Conservation (phyloP, 2,888 invertebrate species). For the Odiellus spinosus region DNA sequence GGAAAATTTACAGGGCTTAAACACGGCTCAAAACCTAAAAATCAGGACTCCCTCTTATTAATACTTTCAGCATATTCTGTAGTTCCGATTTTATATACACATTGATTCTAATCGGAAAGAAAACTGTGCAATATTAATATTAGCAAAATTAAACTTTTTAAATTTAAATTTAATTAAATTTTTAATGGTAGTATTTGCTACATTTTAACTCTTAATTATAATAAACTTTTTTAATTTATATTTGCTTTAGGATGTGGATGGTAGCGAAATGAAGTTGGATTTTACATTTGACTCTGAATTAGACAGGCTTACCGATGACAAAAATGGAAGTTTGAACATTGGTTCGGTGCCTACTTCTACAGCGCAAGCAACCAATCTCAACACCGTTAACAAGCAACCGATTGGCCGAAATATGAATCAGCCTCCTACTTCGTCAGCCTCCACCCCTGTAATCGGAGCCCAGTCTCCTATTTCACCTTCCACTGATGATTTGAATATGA, state of each 20-base stretch:
- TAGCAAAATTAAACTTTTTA: no score
- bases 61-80: neutral
- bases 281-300: conserved; percentile 76
- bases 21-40: no score
- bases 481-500: conserved; percentile 69
- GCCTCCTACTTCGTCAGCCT: conserved; percentile 3
- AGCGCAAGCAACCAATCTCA: neutral
- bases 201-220: no score
- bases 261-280: conserved; percentile 74
- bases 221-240: no score
- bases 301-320: conserved; percentile 27
- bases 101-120: neutral
- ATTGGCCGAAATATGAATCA: conserved; percentile 2
- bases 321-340: conserved; percentile 13
- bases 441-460: conserved; percentile 9
- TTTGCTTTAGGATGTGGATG: conserved; percentile 42
- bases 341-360: conserved; percentile 3
- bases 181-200: no score
- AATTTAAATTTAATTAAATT: no score
- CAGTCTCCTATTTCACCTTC: conserved; percentile 16
- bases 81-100: neutral
- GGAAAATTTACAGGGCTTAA: no score
- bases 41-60: no score
- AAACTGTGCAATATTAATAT: neutral
- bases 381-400: conserved; percentile 5